Conservation (phyloP, 2,113 vertebrate genomes). For the Machaerirhynchus nigripectus region DNA sequence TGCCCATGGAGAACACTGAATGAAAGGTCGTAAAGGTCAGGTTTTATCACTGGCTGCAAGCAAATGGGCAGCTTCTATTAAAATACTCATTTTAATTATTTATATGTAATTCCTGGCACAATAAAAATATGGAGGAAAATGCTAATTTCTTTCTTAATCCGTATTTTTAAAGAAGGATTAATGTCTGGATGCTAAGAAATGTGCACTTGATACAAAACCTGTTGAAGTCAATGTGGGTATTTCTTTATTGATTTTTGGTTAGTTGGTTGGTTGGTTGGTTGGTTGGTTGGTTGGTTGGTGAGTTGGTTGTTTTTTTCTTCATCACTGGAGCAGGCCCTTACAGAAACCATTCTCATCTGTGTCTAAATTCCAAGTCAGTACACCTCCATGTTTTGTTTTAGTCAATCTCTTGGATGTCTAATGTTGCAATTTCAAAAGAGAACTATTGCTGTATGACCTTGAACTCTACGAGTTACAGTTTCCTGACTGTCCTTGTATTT, state of each 20-base stretch:
- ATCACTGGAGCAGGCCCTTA: not conserved
- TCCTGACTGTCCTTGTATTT: not conserved
- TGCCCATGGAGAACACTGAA: not conserved
- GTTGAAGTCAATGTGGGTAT: not conserved
- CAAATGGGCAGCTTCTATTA: not conserved
- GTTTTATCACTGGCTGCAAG: not conserved
- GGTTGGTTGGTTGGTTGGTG: not conserved
- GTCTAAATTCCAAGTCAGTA: not conserved
- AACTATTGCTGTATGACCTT: slow-evolving; percentile 5
- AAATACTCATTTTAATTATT: not conserved
- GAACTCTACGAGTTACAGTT: not conserved
- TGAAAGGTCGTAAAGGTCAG: not conserved
- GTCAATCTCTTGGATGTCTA: not conserved
- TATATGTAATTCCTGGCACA: not conserved
- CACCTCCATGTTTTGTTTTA: not conserved
- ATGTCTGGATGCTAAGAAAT: not conserved
- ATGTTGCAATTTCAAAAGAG: not conserved
- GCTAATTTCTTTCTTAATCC: not conserved
- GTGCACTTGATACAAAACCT: not conserved
- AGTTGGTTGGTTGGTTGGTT: not conserved
- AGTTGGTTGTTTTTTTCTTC: not conserved
- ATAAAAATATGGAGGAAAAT: not conserved
- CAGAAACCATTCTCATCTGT: not conserved
- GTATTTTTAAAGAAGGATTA: not conserved
- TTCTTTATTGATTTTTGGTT: not conserved